Base-by-base conservation (phyloP, 2,797 vertebrate genomes). In the Hippopotamyrus pictus region DNA sequence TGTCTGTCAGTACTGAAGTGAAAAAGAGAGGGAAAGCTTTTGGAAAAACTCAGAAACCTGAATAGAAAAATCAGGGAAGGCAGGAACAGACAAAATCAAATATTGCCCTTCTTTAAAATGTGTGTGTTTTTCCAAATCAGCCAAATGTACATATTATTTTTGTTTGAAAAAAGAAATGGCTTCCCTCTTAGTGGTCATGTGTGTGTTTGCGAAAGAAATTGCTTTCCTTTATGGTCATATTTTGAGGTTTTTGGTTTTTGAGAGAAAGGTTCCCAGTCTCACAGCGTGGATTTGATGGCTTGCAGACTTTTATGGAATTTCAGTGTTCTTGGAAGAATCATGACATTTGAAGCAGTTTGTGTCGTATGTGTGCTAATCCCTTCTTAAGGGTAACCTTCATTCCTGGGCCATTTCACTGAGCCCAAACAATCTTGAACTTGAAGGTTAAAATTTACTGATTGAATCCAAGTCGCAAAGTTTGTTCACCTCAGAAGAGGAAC, bases 201-300 rank as follows among this genome's bases (percentile, higher is more conserved):
- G 79, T 65, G 22, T 62, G 41, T 83, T 85, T 59, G 44, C 9
- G 37, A 46, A 22, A 65, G 22, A 48, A 12, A 69, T 54, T 41
- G 84, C 22, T 86, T 86, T 41, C 6, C 41, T 89, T 89, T 65
- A 89, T 84, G 57, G 54, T 85, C 25, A 85, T 54, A 85, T 44
- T 50, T 85, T 65, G 84, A 86, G 84, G 48, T 17, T 12, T 51
- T 85, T 11, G 44, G 82, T 25, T 51, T 51, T 22, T 48, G 54
- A 46, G 86, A 65, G 46, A 50, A 46, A 29, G 44, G 48, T 88
- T 88, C 44, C 65, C n/a, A 88, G 87, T 46, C 37, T 48, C 22
- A 22, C 14, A 73, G 46, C 14, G 19, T 54, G n/a, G 6, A 25
- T 88, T 76, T 88, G 9, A 73, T 73, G 46, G 22, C 41, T 29